phyloP scores from a whole-genome alignment of 2,113 vertebrate genomes.

The Xiphias gladius region DNA sequence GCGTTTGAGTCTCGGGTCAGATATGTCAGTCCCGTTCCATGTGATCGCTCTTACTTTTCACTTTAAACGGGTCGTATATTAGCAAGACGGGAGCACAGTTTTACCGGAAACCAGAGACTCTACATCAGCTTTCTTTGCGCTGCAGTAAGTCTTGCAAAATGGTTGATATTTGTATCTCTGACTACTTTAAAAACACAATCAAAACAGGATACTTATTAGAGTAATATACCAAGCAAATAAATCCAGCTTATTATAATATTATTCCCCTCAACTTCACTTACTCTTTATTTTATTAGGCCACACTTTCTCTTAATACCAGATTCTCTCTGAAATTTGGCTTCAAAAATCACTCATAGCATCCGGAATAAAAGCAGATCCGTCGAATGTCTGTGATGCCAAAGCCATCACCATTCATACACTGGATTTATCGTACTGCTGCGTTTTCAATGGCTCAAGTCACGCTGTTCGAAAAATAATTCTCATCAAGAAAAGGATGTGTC shows the following conservation, averaged over 20 bases:
- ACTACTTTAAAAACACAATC: background rate
- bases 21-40: background rate
- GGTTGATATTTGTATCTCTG: background rate
- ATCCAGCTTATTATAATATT: background rate
- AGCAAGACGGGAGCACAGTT: background rate
- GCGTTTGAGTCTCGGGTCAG: background rate
- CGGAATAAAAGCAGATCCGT: slow-evolving; percentile 17
- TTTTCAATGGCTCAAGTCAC: slow-evolving; percentile 17
- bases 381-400: slow-evolving; percentile 6
- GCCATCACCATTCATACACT: background rate
- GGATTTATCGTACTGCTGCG: slow-evolving; percentile 4
- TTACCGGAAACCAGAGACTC: too few species aligned
- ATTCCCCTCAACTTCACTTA: background rate
- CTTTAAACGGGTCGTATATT: background rate
- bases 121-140: too few species aligned
- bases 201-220: background rate
- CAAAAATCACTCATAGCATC: background rate
- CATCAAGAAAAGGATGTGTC: background rate
- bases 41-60: background rate
- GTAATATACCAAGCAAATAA: background rate
- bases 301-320: background rate
- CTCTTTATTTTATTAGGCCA: too few species aligned
- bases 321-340: slow-evolving; percentile 7
- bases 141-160: background rate
- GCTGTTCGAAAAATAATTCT: background rate